phyloP scores from a whole-genome alignment of 2,888 invertebrate species.

The Perdita meconis region DNA sequence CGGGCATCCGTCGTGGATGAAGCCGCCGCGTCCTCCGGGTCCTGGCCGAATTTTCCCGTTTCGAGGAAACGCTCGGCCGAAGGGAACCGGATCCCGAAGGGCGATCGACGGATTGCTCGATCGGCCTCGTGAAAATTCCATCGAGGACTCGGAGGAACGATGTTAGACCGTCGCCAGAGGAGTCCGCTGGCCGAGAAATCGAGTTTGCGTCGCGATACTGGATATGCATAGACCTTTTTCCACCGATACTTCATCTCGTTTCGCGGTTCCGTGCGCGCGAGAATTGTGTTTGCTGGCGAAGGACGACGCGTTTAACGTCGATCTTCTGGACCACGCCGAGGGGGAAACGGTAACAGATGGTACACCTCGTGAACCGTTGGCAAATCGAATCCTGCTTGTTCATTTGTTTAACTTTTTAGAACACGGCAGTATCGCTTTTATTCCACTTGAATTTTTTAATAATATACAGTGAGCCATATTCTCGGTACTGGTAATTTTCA shows the following conservation, averaged over 20 bases:
- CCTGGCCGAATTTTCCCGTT: not conserved
- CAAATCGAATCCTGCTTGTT: too few relatives aligned
- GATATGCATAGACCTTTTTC: slow-evolving; percentile 44
- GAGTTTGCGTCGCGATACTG: slow-evolving; percentile 33
- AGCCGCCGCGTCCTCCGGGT: not conserved
- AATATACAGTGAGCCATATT: too few relatives aligned
- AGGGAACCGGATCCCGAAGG: slow-evolving; percentile 36
- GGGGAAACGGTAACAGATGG: not conserved
- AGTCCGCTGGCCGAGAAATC: slow-evolving; percentile 21
- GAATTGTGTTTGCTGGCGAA: slow-evolving; percentile 38
- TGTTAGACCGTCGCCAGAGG: slow-evolving; percentile 24
- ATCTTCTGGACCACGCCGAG: not conserved
- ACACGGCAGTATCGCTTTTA: too few relatives aligned
- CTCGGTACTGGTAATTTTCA: too few relatives aligned
- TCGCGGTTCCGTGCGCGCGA: slow-evolving; percentile 36
- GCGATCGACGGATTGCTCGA: slow-evolving; percentile 31
- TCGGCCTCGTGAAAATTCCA: slow-evolving; percentile 23
- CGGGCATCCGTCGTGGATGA: not conserved
- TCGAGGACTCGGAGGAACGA: slow-evolving; percentile 26
- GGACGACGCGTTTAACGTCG: slow-evolving; percentile 19
- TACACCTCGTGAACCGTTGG: too few relatives aligned
- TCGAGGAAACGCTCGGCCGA: not conserved
- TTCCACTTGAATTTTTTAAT: too few relatives aligned
- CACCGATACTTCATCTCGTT: slow-evolving; percentile 48
- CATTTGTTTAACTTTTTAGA: too few relatives aligned